phyloP scores from a whole-genome alignment of 1,140 invertebrate species.

The Drosophila lacertosa region DNA sequence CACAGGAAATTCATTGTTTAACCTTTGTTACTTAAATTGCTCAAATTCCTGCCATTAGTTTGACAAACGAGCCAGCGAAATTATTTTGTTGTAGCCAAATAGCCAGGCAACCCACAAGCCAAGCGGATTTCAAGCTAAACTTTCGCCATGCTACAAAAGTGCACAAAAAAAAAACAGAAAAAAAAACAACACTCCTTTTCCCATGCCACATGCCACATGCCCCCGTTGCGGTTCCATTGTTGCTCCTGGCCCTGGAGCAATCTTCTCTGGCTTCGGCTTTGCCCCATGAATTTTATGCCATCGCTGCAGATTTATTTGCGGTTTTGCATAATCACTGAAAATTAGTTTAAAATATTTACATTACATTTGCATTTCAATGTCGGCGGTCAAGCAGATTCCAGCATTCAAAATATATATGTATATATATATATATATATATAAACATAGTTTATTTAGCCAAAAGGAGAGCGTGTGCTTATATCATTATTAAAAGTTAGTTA shows the following conservation, averaged over 20 bases:
- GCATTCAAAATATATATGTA: neutral
- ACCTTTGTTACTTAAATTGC: slow-evolving; percentile 82
- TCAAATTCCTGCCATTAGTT: slow-evolving; percentile 80
- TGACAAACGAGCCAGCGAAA: slow-evolving; percentile 79
- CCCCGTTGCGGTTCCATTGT: slow-evolving; percentile 14
- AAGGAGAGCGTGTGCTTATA: no score
- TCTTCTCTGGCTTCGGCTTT: slow-evolving; percentile 39
- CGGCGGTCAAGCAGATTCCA: slow-evolving; percentile 42
- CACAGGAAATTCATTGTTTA: slow-evolving; percentile 77
- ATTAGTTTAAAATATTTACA: slow-evolving; percentile 82
- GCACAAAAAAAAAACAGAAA: slow-evolving; percentile 10
- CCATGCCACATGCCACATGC: no score
- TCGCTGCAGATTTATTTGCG: slow-evolving; percentile 80
- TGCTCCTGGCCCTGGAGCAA: slow-evolving; percentile 25
- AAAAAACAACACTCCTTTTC: no score
- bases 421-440: no score
- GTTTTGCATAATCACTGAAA: slow-evolving; percentile 81
- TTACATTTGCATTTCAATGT: slow-evolving; percentile 77
- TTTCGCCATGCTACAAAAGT: slow-evolving; percentile 49
- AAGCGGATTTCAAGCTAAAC: slow-evolving; percentile 60
- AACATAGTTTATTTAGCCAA: no score
- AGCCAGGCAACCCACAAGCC: slow-evolving; percentile 23
- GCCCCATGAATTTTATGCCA: slow-evolving; percentile 50
- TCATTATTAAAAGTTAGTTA: no score
- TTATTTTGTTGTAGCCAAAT: slow-evolving; percentile 74